Evolutionary conservation across 1,140 invertebrate species (phyloP).

Genomic region (Bathynomus jamesi): DNA sequence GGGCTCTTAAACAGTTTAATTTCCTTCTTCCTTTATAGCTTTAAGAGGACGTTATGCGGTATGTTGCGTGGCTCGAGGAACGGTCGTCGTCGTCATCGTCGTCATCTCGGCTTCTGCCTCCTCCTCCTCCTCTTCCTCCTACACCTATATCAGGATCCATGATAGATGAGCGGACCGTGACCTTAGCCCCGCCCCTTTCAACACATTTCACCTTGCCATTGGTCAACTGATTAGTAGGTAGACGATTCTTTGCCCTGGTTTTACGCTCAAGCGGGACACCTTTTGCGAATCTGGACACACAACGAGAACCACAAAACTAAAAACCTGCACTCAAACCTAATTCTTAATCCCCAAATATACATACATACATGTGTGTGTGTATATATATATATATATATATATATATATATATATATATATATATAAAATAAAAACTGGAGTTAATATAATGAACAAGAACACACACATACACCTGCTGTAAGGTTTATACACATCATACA

Average conservation of each 20-base stretch:
- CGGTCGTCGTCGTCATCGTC: too few species aligned
- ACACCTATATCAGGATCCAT: background rate
- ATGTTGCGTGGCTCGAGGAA: too few species aligned
- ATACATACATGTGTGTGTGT: background rate
- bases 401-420: conserved; percentile 3
- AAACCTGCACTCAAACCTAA: background rate
- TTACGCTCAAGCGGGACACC: too few species aligned
- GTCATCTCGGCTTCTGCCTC: too few species aligned
- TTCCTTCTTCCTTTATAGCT: too few species aligned
- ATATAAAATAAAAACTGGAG: background rate
- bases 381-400: conserved; percentile 3
- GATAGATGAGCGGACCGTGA: background rate
- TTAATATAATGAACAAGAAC: too few species aligned
- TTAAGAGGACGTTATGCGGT: too few species aligned
- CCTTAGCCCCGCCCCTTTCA: background rate
- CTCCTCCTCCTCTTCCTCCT: background rate
- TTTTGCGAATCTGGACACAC: background rate
- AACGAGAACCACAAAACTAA: too few species aligned
- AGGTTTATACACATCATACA: too few species aligned
- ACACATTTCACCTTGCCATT: conserved; percentile 1
- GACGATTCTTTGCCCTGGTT: background rate
- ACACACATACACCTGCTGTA: too few species aligned
- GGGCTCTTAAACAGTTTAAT: too few species aligned
- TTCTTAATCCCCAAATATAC: background rate
- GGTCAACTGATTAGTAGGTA: background rate